Evolutionary conservation across 2,797 vertebrate genomes (phyloP).

Genomic region (Tolypeutes matacus): DNA sequence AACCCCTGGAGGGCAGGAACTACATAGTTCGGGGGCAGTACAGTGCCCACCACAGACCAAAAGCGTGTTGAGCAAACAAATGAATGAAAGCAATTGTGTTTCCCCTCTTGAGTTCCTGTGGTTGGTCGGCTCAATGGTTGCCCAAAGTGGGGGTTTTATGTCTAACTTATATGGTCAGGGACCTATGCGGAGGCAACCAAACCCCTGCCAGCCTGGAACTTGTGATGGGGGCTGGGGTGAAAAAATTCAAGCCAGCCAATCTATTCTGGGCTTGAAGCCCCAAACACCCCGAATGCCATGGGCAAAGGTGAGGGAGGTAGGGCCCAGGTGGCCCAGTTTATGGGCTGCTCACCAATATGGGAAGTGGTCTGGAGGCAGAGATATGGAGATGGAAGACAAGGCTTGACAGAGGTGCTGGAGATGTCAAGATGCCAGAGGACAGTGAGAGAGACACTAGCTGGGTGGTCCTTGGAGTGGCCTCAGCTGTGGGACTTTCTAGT

Average conservation of each 20-base stretch:
- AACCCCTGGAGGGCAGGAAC: neutral
- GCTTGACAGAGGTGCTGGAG: neutral
- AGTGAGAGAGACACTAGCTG: too few relatives aligned
- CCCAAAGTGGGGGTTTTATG: neutral
- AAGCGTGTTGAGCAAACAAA: neutral
- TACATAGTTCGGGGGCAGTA: too few relatives aligned
- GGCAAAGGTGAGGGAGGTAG: neutral
- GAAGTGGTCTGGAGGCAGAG: neutral
- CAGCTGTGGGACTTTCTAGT: neutral
- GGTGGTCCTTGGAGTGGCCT: neutral
- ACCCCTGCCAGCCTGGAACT: neutral
- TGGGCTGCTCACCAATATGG: too few relatives aligned
- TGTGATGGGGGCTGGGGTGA: neutral
- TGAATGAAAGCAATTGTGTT: neutral
- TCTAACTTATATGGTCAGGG: neutral
- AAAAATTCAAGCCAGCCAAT: neutral
- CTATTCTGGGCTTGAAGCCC: neutral
- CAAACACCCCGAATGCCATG: neutral
- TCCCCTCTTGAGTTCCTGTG: neutral
- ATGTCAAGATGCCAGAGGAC: neutral
- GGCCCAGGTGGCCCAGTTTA: neutral
- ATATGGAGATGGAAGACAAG: too few relatives aligned
- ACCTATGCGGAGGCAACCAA: neutral
- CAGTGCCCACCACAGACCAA: neutral
- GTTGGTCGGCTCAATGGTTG: too few relatives aligned